A percentile compares a stretch with the other conserved stretches of the same genome.
Evolutionary conservation across 2,113 vertebrate species (phyloP).

Genomic region (Malurus alboscapulatus): DNA sequence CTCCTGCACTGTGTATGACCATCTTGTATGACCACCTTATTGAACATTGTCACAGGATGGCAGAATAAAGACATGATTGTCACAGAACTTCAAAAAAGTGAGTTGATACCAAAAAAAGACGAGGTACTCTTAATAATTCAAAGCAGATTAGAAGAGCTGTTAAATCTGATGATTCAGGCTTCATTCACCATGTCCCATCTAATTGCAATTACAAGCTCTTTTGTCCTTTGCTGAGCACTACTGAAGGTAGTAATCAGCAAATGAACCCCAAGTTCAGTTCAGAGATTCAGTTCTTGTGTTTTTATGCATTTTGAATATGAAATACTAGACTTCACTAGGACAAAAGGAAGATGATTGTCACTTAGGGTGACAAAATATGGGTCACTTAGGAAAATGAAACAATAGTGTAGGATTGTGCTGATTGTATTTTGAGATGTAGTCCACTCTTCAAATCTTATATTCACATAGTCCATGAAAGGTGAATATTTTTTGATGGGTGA

Average conservation of each 20-base stretch:
- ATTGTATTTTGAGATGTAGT: neutral
- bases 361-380: neutral
- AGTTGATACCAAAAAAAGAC: neutral
- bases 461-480: neutral
- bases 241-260: neutral
- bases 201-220: neutral
- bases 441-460: neutral
- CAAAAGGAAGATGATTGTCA: neutral
- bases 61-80: neutral
- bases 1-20: neutral
- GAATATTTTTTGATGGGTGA: neutral
- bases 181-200: neutral
- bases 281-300: neutral
- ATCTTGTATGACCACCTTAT: neutral
- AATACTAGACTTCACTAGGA: neutral
- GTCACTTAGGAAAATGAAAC: neutral
- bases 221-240: neutral
- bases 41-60: neutral
- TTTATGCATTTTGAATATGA: neutral
- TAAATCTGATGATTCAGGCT: neutral
- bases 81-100: neutral
- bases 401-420: neutral
- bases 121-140: neutral
- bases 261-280: neutral
- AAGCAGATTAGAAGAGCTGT: neutral